Evolutionary conservation across 1,140 invertebrate species (phyloP).

Genomic region (Littorina saxatilis): DNA sequence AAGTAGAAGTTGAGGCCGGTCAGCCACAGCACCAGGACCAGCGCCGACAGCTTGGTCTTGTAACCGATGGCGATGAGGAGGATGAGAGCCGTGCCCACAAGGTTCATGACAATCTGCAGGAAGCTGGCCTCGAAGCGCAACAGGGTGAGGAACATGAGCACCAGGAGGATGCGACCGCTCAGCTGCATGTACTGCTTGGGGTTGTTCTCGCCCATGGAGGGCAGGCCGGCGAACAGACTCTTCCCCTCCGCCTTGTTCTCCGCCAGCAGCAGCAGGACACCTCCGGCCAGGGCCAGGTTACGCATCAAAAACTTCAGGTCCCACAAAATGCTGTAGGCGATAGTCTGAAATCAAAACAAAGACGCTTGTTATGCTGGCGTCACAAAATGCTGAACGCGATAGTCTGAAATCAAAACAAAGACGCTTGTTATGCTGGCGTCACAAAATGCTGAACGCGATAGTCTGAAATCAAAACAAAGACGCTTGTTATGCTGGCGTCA

Average conservation of each 20-base stretch:
- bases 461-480: too few species aligned
- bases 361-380: too few species aligned
- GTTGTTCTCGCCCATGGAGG: slow-evolving; percentile 96
- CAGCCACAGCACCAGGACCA: slow-evolving; percentile 94
- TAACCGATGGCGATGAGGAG: slow-evolving; percentile 95
- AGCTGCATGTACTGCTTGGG: slow-evolving; percentile 98
- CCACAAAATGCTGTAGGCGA: slow-evolving; percentile 99
- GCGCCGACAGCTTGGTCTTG: slow-evolving; percentile 98
- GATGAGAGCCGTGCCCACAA: slow-evolving; percentile 96
- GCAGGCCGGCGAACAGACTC: slow-evolving; percentile 98
- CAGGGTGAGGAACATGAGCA: slow-evolving; percentile 99
- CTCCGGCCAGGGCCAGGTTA: slow-evolving; percentile 97
- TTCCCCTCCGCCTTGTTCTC: slow-evolving; percentile 93
- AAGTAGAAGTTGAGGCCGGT: slow-evolving; percentile 95
- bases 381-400: too few species aligned
- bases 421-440: too few species aligned
- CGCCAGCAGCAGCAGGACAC: slow-evolving; percentile 93
- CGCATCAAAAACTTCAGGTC: slow-evolving; percentile 94
- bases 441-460: too few species aligned
- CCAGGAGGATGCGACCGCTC: slow-evolving; percentile 94
- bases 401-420: too few species aligned
- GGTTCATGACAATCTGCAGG: slow-evolving; percentile 88
- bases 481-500: too few species aligned
- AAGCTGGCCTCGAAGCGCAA: slow-evolving; percentile 87
- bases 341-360: slow-evolving; percentile 83